Percentiles rank a stretch among this genome's conserved stretches.
Evolutionary conservation across 35 echinoderm and acorn worm genomes (phyloP).

Genomic region (Eucidaris tribuloides): DNA sequence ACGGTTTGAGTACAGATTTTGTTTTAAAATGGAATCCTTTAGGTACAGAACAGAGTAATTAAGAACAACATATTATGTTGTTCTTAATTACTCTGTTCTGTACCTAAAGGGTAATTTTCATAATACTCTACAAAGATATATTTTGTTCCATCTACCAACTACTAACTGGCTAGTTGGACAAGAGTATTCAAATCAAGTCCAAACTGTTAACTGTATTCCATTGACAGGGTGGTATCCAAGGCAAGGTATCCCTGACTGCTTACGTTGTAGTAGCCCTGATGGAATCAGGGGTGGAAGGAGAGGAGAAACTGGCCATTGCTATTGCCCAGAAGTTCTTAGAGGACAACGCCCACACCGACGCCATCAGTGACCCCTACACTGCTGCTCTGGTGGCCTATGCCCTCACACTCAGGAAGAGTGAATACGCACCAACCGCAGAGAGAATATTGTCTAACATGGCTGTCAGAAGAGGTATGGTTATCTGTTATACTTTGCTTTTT

Average conservation of each 20-base stretch:
- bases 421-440: conserved; percentile 45
- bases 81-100: no score
- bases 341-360: conserved; percentile 43
- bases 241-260: conserved; percentile 81
- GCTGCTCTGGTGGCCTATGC: conserved; percentile 86
- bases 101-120: no score
- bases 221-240: conserved; percentile 83
- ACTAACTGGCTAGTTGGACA: no score
- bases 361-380: conserved; percentile 77
- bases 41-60: no score
- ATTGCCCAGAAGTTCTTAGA: conserved; percentile 89
- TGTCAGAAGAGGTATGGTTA: conserved; percentile 62
- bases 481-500: no score
- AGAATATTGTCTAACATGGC: conserved; percentile 54
- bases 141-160: no score
- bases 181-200: no score
- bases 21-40: no score
- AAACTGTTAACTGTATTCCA: no score
- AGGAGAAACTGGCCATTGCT: conserved; percentile 53
- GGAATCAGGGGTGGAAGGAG: conserved; percentile 66
- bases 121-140: no score
- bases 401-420: conserved; percentile 62
- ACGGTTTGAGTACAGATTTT: no score
- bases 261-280: conserved; percentile 89
- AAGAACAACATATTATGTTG: no score